A percentile compares a stretch with the other conserved stretches of the same genome.
Evolutionary conservation across 2,888 invertebrate species (phyloP).

Genomic region (Malthinus seriepunctatus): DNA sequence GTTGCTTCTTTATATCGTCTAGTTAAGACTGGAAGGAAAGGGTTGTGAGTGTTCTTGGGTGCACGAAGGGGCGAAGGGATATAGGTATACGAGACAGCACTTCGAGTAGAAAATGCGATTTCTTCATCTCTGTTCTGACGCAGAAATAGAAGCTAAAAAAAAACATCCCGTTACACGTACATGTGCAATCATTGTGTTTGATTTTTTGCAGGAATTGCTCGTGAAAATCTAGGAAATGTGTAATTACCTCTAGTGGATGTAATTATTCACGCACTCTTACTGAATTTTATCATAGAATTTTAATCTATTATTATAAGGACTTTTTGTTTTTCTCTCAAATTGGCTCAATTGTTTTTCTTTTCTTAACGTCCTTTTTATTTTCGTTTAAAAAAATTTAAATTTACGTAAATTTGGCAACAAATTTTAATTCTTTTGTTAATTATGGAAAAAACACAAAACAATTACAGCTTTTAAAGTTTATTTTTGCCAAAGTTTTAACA

Average conservation of each 20-base stretch:
- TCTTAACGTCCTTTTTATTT: too few species aligned
- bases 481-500: too few species aligned
- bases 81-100: conserved; percentile 37
- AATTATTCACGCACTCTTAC: conserved; percentile 20
- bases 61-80: conserved; percentile 33
- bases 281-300: too few species aligned
- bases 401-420: too few species aligned
- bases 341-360: too few species aligned
- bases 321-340: too few species aligned
- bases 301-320: too few species aligned
- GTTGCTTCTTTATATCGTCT: conserved; percentile 49
- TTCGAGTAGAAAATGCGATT: conserved; percentile 57
- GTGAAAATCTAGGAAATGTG: conserved; percentile 24
- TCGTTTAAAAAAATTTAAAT: too few species aligned
- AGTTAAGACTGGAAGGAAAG: conserved; percentile 52
- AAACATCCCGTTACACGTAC: conserved; percentile 17
- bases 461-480: too few species aligned
- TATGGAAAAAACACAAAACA: too few species aligned
- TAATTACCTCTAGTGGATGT: conserved; percentile 26
- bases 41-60: conserved; percentile 53
- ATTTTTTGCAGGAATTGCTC: conserved; percentile 23
- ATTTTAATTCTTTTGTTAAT: too few species aligned
- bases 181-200: conserved; percentile 18
- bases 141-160: conserved; percentile 10
- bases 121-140: conserved; percentile 48